Percentiles rank a stretch among this genome's conserved stretches.
These are phyloP conservation scores for Heliconius hewitsoni DNA, from an alignment of 1,140 invertebrate species.

Conservation along the genomic window DNA sequence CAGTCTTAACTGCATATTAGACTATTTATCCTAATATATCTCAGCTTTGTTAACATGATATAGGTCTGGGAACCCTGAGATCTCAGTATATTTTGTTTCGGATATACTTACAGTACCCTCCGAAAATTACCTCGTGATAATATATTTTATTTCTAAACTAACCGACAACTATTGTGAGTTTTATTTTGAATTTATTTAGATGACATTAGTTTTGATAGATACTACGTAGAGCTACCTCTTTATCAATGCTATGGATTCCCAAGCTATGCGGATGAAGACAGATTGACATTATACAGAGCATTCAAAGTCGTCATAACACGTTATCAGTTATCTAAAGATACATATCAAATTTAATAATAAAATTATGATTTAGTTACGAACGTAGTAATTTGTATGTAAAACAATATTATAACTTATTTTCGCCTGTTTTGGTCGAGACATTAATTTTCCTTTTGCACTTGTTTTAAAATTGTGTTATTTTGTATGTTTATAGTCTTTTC, in stretches of 20 bases:
- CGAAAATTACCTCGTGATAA: too few species aligned
- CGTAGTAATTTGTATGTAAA: constrained; percentile 3
- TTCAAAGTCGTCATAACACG: constrained; percentile 7
- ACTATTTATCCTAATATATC: too few species aligned
- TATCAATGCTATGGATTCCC: background rate
- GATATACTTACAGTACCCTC: too few species aligned
- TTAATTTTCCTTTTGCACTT: background rate
- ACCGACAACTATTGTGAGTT: too few species aligned
- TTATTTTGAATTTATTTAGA: too few species aligned
- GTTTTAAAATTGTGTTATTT: background rate
- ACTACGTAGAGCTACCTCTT: background rate
- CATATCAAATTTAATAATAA: constrained; percentile 8
- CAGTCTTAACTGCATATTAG: too few species aligned
- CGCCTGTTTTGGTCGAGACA: background rate
- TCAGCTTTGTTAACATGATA: too few species aligned
- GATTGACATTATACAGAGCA: background rate
- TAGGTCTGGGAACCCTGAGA: too few species aligned
- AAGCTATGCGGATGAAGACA: constrained; percentile 7
- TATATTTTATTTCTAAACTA: too few species aligned
- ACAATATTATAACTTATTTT: background rate
- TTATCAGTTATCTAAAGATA: constrained; percentile 8
- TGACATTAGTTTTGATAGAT: too few species aligned
- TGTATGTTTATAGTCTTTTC: too few species aligned
- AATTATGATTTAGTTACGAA: background rate
- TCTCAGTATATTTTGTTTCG: too few species aligned